A percentile compares a stretch with the other conserved stretches of the same genome.
phyloP scores from a whole-genome alignment of 2,888 invertebrate genomes.

The Campoletis raptor region DNA sequence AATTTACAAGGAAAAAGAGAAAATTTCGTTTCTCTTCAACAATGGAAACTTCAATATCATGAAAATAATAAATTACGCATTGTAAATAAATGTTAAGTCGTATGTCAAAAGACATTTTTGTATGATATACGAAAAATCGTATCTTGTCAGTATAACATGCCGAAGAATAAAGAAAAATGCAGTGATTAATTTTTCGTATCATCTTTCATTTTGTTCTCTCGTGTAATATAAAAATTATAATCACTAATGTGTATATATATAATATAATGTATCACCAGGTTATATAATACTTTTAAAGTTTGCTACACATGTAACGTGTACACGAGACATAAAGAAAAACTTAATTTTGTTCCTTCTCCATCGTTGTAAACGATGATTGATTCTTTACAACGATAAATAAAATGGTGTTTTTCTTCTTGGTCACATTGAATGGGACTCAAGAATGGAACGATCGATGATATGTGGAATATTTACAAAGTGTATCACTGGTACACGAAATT shows the following conservation, averaged over 20 bases:
- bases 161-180: constrained; percentile 19
- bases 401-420: constrained; percentile 20
- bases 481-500: constrained; percentile 9
- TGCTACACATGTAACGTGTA: constrained; percentile 40
- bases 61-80: neutral
- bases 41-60: constrained; percentile 11
- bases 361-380: constrained; percentile 17
- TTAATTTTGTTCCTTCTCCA: neutral
- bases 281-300: constrained; percentile 64
- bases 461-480: constrained; percentile 64
- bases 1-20: neutral
- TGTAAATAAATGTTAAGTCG: constrained; percentile 44
- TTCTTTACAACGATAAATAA: constrained; percentile 4
- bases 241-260: constrained; percentile 51
- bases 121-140: neutral
- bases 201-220: constrained; percentile 27
- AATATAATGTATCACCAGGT: constrained; percentile 61
- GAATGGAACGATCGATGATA: constrained; percentile 56
- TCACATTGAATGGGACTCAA: constrained; percentile 19
- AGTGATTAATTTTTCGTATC: constrained; percentile 4
- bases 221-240: constrained; percentile 68
- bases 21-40: neutral
- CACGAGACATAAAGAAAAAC: constrained; percentile 30
- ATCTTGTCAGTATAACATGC: constrained; percentile 17
- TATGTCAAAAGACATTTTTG: constrained; percentile 6